Conservation (phyloP, 2,888 invertebrate species). For the Petrolisthes cinctipes region DNA sequence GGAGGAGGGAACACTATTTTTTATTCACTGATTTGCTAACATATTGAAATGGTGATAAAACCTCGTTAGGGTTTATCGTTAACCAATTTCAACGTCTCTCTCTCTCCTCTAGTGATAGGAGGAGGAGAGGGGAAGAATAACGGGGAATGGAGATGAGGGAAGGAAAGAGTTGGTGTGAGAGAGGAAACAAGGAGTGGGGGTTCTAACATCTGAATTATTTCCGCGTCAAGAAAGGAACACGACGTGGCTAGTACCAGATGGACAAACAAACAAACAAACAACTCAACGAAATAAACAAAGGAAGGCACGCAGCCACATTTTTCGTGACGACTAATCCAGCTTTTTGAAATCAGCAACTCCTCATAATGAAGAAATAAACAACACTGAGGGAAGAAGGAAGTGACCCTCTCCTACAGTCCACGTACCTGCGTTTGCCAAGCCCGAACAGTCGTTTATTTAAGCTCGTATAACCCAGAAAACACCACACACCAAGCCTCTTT, state of each 20-base stretch:
- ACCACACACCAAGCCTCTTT: too few relatives aligned
- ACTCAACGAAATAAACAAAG: slow-evolving; percentile 56
- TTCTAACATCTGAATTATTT: slow-evolving; percentile 27
- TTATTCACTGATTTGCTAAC: slow-evolving; percentile 22
- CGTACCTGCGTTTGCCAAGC: too few relatives aligned
- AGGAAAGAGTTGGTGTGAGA: not conserved
- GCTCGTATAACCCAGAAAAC: too few relatives aligned
- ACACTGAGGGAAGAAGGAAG: too few relatives aligned
- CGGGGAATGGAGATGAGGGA: not conserved
- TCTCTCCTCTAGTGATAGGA: not conserved
- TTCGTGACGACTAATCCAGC: slow-evolving; percentile 47
- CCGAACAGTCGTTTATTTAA: too few relatives aligned
- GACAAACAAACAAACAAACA: slow-evolving; percentile 45
- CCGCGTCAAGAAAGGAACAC: slow-evolving; percentile 41
- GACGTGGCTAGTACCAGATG: slow-evolving; percentile 37
- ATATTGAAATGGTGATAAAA: slow-evolving; percentile 2
- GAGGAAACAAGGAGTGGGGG: not conserved
- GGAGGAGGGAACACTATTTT: slow-evolving; percentile 5
- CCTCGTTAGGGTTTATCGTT: not conserved
- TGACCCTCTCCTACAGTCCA: too few relatives aligned
- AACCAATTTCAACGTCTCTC: not conserved
- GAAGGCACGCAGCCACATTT: slow-evolving; percentile 59
- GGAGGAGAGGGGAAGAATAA: not conserved
- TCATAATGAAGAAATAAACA: too few relatives aligned
- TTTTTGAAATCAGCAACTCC: not conserved